Evolutionary conservation across 1,140 invertebrate genomes (phyloP).

Genomic region (Brevipalpus yothersi): DNA sequence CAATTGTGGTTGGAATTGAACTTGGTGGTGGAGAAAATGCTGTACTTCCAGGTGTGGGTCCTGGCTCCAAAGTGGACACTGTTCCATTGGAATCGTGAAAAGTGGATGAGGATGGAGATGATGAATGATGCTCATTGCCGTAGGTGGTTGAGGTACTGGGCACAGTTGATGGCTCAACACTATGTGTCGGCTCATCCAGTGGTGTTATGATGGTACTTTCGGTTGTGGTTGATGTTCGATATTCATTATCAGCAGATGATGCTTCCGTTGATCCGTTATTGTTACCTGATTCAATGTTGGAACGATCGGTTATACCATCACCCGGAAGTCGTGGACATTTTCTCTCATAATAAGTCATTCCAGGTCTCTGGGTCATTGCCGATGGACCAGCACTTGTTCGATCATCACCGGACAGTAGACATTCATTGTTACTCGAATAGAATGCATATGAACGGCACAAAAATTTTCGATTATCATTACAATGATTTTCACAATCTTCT

Average conservation of each 20-base stretch:
- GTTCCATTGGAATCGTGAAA: too few relatives aligned
- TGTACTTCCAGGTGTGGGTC: too few relatives aligned
- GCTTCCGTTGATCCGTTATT: not conserved
- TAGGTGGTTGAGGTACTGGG: not conserved
- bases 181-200: not conserved
- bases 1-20: not conserved
- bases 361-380: slow-evolving; percentile 19
- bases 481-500: slow-evolving; percentile 20
- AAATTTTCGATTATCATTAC: slow-evolving; percentile 20
- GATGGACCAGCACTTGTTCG: slow-evolving; percentile 10
- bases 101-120: not conserved
- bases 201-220: not conserved
- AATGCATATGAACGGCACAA: slow-evolving; percentile 23
- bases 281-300: not conserved
- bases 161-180: not conserved
- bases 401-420: slow-evolving; percentile 22
- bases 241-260: not conserved
- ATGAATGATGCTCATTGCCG: not conserved
- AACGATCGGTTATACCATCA: not conserved
- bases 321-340: slow-evolving; percentile 15
- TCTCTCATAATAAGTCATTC: slow-evolving; percentile 22
- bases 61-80: too few relatives aligned
- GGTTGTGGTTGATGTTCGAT: not conserved
- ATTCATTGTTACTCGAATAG: slow-evolving; percentile 23
- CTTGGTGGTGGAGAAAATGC: not conserved